Evolutionary conservation across 1,140 invertebrate genomes (phyloP).

Genomic region (Reticulitermes speratus): DNA sequence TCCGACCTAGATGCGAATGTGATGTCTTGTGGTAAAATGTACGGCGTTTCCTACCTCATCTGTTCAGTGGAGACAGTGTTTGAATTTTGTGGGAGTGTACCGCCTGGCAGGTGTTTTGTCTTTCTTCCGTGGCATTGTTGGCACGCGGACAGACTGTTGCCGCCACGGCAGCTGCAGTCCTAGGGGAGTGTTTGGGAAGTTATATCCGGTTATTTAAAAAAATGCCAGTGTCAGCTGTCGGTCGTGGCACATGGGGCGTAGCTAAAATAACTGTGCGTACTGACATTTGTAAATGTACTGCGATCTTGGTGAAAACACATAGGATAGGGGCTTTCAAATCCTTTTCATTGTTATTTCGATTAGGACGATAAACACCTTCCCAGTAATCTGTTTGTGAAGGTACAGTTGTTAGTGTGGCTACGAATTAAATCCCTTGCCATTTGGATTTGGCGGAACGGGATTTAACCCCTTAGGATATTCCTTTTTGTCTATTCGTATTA

Average conservation of each 20-base stretch:
- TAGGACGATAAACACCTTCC: not conserved
- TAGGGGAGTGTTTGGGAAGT: not conserved
- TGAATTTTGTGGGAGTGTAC: not conserved
- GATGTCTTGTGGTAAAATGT: too few species aligned
- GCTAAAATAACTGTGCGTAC: not conserved
- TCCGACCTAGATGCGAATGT: too few species aligned
- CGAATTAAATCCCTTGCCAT: too few species aligned
- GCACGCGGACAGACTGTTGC: not conserved
- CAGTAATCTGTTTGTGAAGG: too few species aligned
- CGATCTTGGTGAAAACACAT: not conserved
- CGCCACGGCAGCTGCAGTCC: not conserved
- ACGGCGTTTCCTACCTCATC: too few species aligned
- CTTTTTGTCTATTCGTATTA: too few species aligned
- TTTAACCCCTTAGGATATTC: too few species aligned
- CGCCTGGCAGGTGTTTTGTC: not conserved
- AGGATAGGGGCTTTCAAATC: not conserved
- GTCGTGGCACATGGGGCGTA: not conserved
- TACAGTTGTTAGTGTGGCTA: too few species aligned
- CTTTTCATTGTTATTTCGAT: not conserved
- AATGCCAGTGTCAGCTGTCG: not conserved
- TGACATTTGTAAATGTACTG: not conserved
- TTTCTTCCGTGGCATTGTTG: constrained; percentile 5
- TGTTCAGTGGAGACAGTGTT: not conserved
- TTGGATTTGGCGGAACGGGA: too few species aligned
- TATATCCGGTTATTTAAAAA: not conserved